Evolutionary conservation across 2,113 vertebrate species (phyloP).

Genomic region (Mirounga angustirostris): DNA sequence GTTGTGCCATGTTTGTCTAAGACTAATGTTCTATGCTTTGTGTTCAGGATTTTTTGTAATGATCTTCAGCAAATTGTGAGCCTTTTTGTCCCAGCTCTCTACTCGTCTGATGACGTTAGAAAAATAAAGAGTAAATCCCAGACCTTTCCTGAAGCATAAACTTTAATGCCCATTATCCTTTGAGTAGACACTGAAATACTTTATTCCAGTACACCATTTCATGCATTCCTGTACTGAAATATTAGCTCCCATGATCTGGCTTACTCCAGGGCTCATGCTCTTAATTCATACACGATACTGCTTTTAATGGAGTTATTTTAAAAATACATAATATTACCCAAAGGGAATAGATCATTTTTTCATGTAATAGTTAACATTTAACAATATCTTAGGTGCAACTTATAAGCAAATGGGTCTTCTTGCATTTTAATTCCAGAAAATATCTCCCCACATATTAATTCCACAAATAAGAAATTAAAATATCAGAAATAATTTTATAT

Average conservation of each 20-base stretch:
- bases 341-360: background rate
- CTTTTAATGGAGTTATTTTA: constrained; percentile 30
- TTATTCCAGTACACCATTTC: background rate
- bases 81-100: background rate
- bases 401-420: background rate
- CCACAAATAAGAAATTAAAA: background rate
- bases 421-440: constrained; percentile 52
- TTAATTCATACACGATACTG: background rate
- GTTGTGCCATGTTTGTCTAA: background rate
- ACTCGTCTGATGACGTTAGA: background rate
- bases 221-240: background rate
- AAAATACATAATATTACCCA: constrained; percentile 29
- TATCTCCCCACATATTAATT: background rate
- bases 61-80: background rate
- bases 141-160: background rate
- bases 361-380: constrained; percentile 33
- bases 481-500: background rate
- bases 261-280: background rate
- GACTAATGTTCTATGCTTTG: background rate
- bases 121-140: background rate
- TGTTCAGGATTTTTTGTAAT: background rate
- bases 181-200: background rate
- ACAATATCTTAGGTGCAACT: background rate
- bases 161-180: background rate
- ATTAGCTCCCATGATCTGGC: background rate